Percentiles rank a stretch among this genome's conserved stretches.
These are phyloP conservation scores for Amyelois transitella DNA, from an alignment of 1,140 invertebrate genomes.

Conservation along the genomic window DNA sequence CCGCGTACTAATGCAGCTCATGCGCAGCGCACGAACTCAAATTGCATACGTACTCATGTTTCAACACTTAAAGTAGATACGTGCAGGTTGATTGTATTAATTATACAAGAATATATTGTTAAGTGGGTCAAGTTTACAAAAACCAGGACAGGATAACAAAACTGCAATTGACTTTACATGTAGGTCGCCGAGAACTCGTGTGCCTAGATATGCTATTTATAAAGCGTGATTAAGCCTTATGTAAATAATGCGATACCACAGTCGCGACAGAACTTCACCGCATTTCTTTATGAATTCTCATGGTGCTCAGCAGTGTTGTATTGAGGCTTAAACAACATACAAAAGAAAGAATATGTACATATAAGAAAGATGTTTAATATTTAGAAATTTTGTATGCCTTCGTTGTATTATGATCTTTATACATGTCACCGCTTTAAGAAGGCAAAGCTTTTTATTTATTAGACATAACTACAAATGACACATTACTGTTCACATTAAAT, in stretches of 20 bases:
- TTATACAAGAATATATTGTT: constrained; percentile 45
- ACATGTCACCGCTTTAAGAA: too few species aligned
- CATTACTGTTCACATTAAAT: too few species aligned
- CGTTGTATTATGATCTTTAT: too few species aligned
- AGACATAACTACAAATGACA: too few species aligned
- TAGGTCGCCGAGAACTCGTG: constrained; percentile 18
- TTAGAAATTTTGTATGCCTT: too few species aligned
- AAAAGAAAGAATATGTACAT: too few species aligned
- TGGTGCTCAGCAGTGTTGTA: not conserved
- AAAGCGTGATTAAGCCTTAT: constrained; percentile 3
- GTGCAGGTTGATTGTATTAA: constrained; percentile 46
- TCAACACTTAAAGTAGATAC: constrained; percentile 28
- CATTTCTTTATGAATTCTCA: not conserved
- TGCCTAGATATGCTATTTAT: constrained; percentile 6
- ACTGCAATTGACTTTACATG: constrained; percentile 44
- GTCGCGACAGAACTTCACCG: not conserved
- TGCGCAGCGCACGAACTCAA: constrained; percentile 13
- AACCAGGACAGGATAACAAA: constrained; percentile 66
- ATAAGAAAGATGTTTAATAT: too few species aligned
- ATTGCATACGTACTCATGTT: constrained; percentile 22
- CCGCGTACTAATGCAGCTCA: constrained; percentile 20
- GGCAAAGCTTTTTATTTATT: too few species aligned
- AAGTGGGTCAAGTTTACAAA: constrained; percentile 66
- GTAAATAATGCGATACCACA: not conserved
- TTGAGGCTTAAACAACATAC: too few species aligned